Base-by-base conservation (phyloP, 1,140 invertebrate species). In the Cylas formicarius region DNA sequence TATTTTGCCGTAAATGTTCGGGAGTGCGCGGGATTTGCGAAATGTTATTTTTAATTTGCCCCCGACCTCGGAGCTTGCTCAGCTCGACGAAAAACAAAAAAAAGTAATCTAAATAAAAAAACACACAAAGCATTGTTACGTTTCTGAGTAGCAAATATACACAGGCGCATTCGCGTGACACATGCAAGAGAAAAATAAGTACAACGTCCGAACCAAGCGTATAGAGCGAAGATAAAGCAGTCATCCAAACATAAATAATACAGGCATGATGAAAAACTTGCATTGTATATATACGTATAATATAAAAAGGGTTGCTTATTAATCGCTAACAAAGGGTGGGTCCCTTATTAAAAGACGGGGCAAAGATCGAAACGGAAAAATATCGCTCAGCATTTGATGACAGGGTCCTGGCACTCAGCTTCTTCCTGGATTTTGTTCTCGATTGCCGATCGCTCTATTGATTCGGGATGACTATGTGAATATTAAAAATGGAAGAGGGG, bases 161-260 rank as follows among this genome's bases (percentile, higher is more conserved):
- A n/a, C 24, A 45, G 17, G 27, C 37, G 34, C 22, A 47, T 43
- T 55, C 38, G 53, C 53, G 53, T 55, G 53, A 52, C 53, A 51
- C 49, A 55, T 52, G 53, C 53, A 44, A 55, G 41, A 11, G 22
- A 50, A 34, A 44, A 44, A 39, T 33, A 50, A 33, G 27, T 31
- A 13, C 52, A 50, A 48, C 50, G 47, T 53, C 29, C 11, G 32
- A 31, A 43, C 39, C 23, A 40, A 24, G 24, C 46, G n/a, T 40
- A 37, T 20, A 26, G 11, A 43, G 44, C 35, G 53, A 26, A 57
- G 52, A 57, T 55, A 57, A 55, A 57, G 56, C 50, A 52, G 53
- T 55, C 56, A 57, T 53, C 53, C 49, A 55, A 48, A 50, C 48
- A 57, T 57, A 52, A 57, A 57, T 57, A 57, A 57, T 55, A 50